phyloP scores from a whole-genome alignment of 2,888 invertebrate genomes.

The Pandemis heparana region DNA sequence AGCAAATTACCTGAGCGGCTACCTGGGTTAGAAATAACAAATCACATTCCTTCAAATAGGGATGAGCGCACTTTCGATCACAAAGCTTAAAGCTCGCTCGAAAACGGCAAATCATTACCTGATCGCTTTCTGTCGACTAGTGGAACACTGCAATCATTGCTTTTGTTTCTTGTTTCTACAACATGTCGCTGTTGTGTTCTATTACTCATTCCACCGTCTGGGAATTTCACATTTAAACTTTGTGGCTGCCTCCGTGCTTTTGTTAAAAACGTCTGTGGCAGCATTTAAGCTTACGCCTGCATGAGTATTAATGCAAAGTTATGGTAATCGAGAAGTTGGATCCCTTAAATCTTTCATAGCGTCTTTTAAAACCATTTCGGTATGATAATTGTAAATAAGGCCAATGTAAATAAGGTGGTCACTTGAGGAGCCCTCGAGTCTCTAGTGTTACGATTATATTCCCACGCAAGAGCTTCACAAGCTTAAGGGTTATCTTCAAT shows the following conservation, averaged over 20 bases:
- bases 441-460: conserved; percentile 58
- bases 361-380: background rate
- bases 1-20: conserved; percentile 24
- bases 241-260: conserved; percentile 15
- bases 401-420: conserved; percentile 50
- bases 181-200: conserved; percentile 44
- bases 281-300: conserved; percentile 24
- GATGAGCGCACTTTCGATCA: conserved; percentile 22
- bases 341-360: background rate
- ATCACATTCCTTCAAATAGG: conserved; percentile 23
- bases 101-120: conserved; percentile 28
- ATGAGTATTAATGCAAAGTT: conserved; percentile 11
- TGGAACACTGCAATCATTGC: conserved; percentile 23
- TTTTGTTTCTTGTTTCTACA: conserved; percentile 42
- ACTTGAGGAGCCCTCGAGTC: conserved; percentile 55
- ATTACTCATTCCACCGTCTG: conserved; percentile 34
- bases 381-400: conserved; percentile 14
- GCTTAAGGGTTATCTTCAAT: conserved; percentile 66
- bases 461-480: conserved; percentile 57
- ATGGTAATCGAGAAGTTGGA: conserved; percentile 12
- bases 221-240: conserved; percentile 38
- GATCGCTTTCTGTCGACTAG: conserved; percentile 12
- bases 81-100: conserved; percentile 11
- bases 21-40: conserved; percentile 36
- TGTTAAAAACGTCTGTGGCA: conserved; percentile 30